A percentile compares a stretch with the other conserved stretches of the same genome.
Evolutionary conservation across 2,113 vertebrate species (phyloP).

Genomic region (Centrocercus urophasianus): DNA sequence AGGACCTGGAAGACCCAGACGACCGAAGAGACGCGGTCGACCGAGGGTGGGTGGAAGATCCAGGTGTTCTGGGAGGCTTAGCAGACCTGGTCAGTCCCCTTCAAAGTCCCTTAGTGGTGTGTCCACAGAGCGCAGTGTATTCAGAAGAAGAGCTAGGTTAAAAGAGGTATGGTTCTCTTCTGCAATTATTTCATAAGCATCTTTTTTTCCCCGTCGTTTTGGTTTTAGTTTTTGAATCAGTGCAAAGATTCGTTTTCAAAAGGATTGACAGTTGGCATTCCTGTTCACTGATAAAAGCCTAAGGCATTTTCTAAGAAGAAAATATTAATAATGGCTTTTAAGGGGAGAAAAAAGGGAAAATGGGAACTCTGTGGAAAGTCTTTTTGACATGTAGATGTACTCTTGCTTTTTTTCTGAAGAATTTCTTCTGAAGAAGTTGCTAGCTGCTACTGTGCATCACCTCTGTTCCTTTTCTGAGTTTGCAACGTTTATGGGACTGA

Average conservation of each 20-base stretch:
- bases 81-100: constrained; percentile 69
- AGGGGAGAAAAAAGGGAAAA: neutral
- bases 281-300: neutral
- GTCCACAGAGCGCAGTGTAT: constrained; percentile 73
- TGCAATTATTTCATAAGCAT: constrained; percentile 11
- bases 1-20: constrained; percentile 75
- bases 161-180: constrained; percentile 82
- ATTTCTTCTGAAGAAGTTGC: neutral
- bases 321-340: neutral
- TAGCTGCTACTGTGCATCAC: neutral
- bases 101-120: constrained; percentile 63
- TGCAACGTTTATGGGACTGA: neutral
- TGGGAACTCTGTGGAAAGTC: neutral
- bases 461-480: neutral
- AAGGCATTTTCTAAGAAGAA: neutral
- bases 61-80: constrained; percentile 65
- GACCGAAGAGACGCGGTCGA: constrained; percentile 64
- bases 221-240: neutral
- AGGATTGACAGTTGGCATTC: neutral
- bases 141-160: constrained; percentile 82
- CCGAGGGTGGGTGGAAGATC: constrained; percentile 53
- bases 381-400: neutral
- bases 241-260: neutral
- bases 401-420: neutral
- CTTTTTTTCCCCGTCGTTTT: neutral